A percentile compares a stretch with the other conserved stretches of the same genome.
phyloP scores from a whole-genome alignment of 2,113 vertebrate species.

The Noturus placidus region DNA sequence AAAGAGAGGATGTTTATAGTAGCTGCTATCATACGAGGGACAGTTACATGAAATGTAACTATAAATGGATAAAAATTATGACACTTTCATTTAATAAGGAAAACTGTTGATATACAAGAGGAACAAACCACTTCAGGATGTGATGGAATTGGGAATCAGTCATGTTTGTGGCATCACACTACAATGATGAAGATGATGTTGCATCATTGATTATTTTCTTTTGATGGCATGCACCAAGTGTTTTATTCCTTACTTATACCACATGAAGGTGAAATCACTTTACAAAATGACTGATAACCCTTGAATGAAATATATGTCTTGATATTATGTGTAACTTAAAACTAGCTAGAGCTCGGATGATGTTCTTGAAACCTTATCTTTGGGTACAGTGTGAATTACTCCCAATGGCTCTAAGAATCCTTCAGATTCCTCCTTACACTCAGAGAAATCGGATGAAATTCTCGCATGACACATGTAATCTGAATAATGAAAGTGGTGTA shows the following conservation, averaged over 20 bases:
- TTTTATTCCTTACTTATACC: not conserved
- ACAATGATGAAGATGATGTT: not conserved
- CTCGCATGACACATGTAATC: not conserved
- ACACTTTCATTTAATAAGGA: not conserved
- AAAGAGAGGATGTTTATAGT: not conserved
- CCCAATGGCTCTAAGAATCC: not conserved
- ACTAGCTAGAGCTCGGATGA: not conserved
- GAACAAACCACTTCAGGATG: not conserved
- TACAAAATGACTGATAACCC: not conserved
- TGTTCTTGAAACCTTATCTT: not conserved
- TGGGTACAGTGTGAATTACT: not conserved
- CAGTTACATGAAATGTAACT: too few relatives aligned
- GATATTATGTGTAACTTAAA: not conserved
- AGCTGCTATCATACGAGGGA: not conserved
- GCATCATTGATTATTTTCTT: not conserved
- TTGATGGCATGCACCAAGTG: not conserved
- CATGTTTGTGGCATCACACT: not conserved
- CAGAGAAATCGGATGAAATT: slow-evolving; percentile 4
- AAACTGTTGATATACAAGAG: not conserved
- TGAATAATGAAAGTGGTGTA: not conserved
- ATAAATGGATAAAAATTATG: too few relatives aligned
- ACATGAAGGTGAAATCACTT: not conserved
- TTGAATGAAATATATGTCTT: not conserved
- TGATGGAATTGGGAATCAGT: not conserved
- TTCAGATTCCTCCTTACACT: not conserved